phyloP scores from a whole-genome alignment of 2,797 vertebrate genomes.

The Darevskia mixta region DNA sequence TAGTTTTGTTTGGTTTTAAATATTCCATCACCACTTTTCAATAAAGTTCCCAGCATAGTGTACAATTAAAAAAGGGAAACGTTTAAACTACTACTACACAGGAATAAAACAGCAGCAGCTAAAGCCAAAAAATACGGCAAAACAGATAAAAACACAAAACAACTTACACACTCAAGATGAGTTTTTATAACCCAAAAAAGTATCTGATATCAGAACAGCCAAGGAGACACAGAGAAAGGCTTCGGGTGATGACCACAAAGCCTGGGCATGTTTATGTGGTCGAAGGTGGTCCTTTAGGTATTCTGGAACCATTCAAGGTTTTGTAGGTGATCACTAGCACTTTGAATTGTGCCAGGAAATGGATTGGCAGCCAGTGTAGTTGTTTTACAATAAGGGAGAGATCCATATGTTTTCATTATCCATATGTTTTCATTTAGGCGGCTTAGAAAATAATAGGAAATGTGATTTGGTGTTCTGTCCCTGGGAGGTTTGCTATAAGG shows the following conservation, averaged over 20 bases:
- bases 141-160: not conserved
- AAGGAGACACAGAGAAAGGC: not conserved
- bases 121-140: not conserved
- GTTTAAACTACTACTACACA: not conserved
- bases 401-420: not conserved
- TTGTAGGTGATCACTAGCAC: not conserved
- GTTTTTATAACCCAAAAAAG: not conserved
- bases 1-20: conserved; percentile 3
- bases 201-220: not conserved
- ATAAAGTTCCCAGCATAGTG: not conserved
- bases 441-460: conserved; percentile 39
- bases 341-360: not conserved
- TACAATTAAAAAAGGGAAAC: not conserved
- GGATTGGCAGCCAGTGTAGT: not conserved
- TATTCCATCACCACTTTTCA: not conserved
- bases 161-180: not conserved
- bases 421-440: conserved; percentile 59
- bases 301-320: not conserved
- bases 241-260: not conserved
- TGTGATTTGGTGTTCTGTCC: conserved; percentile 52
- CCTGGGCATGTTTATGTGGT: not conserved
- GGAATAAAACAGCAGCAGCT: not conserved
- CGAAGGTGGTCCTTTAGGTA: not conserved
- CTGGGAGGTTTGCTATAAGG: conserved; percentile 27
- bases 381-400: not conserved